phyloP scores from a whole-genome alignment of 1,140 invertebrate genomes.

The Heliconius himera region DNA sequence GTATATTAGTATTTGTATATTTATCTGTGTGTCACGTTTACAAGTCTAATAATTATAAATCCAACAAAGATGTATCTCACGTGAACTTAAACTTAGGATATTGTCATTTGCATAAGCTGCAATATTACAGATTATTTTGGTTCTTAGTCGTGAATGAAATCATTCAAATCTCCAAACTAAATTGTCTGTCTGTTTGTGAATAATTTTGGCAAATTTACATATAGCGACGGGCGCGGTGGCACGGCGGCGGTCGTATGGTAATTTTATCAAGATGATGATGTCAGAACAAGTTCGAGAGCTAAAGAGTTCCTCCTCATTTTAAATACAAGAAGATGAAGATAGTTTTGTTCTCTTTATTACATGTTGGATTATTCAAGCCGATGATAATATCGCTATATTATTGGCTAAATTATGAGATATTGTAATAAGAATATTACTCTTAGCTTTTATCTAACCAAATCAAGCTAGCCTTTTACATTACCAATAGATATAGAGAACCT shows the following conservation, averaged over 20 bases:
- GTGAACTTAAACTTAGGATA: constrained; percentile 1
- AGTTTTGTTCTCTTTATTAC: constrained; percentile 7
- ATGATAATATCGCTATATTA: background rate
- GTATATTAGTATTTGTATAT: background rate
- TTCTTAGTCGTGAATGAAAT: background rate
- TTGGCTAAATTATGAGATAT: background rate
- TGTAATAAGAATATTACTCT: too few species aligned
- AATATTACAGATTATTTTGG: background rate
- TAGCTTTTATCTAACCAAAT: too few species aligned
- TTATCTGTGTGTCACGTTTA: background rate
- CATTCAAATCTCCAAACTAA: constrained; percentile 1
- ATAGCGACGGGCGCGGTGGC: background rate
- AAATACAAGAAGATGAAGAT: background rate
- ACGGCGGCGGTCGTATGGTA: background rate
- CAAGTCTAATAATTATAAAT: background rate
- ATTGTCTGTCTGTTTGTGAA: constrained; percentile 3
- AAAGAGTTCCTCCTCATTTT: background rate
- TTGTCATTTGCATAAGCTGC: constrained; percentile 6
- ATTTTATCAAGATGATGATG: constrained; percentile 13
- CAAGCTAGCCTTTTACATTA: too few species aligned
- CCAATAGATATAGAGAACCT: too few species aligned
- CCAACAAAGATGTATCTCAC: background rate
- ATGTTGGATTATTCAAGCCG: background rate
- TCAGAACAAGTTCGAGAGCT: background rate
- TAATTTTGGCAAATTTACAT: constrained; percentile 11